Percentiles rank a stretch among this genome's conserved stretches.
phyloP scores from a whole-genome alignment of 2,797 vertebrate genomes.

The Paedocypris micromegethes region DNA sequence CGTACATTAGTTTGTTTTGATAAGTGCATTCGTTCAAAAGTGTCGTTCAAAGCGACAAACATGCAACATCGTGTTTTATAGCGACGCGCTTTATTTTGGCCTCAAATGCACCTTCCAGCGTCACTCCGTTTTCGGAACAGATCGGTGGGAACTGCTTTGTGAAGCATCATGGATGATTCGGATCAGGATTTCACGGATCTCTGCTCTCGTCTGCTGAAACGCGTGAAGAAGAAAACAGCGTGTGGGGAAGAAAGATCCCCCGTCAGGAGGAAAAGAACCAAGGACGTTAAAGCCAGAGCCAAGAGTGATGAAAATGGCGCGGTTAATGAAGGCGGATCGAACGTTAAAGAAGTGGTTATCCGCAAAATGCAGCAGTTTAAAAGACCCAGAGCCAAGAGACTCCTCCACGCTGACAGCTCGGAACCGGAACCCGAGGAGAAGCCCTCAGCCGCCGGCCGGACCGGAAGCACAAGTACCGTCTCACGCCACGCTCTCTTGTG shows the following conservation, averaged over 20 bases:
- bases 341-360: constrained; percentile 70
- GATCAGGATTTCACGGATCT: constrained; percentile 85
- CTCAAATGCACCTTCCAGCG: no score
- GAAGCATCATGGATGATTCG: constrained; percentile 79
- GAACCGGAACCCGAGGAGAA: neutral
- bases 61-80: no score
- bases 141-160: constrained; percentile 3
- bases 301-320: no score
- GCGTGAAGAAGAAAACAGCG: constrained; percentile 68
- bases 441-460: neutral
- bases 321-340: neutral
- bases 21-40: no score
- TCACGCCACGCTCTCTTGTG: neutral
- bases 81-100: no score
- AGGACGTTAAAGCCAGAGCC: neutral
- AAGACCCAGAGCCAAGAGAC: constrained; percentile 68
- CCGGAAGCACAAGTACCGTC: constrained; percentile 1
- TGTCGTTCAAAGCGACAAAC: neutral
- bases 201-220: constrained; percentile 74
- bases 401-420: constrained; percentile 53
- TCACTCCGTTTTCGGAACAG: neutral
- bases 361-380: constrained; percentile 85
- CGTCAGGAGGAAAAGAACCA: constrained; percentile 3
- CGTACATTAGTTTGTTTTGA: no score
- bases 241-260: constrained; percentile 30